Evolutionary conservation across 37 sponge, comb jelly and placozoan species (phyloP).

Genomic region (Geodia barretti): DNA sequence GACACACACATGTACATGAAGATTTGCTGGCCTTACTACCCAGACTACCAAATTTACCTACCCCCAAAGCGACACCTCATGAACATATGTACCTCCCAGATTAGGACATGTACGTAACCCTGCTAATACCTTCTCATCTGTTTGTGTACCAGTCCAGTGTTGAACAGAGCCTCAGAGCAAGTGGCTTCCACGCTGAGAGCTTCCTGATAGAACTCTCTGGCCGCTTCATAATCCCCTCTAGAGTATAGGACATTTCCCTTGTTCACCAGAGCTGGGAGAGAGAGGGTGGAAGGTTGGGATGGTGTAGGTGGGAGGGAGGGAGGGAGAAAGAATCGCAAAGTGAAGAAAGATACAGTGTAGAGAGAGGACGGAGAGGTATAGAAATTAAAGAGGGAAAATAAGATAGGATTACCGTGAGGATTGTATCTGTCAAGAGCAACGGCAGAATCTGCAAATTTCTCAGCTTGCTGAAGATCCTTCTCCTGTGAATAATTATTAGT

Average conservation of each 20-base stretch:
- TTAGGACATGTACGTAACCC: no score
- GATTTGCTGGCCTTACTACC: no score
- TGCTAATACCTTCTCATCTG: slow-evolving; percentile 47
- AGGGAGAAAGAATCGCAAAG: not conserved
- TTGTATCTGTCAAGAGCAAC: slow-evolving; percentile 88
- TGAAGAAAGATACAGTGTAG: not conserved
- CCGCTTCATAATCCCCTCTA: slow-evolving; percentile 69
- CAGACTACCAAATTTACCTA: no score
- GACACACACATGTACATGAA: no score
- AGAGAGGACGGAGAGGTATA: not conserved
- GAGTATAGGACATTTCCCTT: slow-evolving; percentile 86
- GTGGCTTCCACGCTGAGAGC: slow-evolving; percentile 90
- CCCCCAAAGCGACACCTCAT: no score
- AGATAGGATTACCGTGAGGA: slow-evolving; percentile 61
- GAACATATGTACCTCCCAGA: no score
- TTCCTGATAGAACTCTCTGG: slow-evolving; percentile 87
- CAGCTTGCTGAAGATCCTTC: slow-evolving; percentile 78
- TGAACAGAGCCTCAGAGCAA: slow-evolving; percentile 89
- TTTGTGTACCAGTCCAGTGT: slow-evolving; percentile 91
- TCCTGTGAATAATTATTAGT: slow-evolving; percentile 55
- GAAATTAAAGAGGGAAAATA: not conserved
- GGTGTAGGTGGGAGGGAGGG: slow-evolving; percentile 7
- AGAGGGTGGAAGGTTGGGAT: not conserved
- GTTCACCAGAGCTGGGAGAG: slow-evolving; percentile 85
- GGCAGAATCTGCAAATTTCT: slow-evolving; percentile 90